Conservation (phyloP, 2,888 invertebrate genomes). For the Hemicrepidius hirtus region DNA sequence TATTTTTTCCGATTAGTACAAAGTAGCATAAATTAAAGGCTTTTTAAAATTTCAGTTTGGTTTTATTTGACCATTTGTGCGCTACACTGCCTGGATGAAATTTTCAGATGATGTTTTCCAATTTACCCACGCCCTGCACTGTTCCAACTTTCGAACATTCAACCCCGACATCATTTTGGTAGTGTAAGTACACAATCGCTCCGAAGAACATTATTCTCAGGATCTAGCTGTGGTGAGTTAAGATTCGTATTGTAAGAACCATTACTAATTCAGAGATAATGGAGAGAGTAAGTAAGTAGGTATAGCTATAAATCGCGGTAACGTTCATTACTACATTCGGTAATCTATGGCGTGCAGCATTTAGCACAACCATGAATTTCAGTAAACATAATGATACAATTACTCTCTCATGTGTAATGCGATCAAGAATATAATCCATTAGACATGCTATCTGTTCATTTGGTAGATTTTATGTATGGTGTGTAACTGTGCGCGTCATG, state of each 20-base stretch:
- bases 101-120: no score
- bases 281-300: conserved; percentile 44
- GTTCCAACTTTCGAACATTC: not conserved
- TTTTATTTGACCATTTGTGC: no score
- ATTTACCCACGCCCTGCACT: no score
- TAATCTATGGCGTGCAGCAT: conserved; percentile 42
- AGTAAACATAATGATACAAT: conserved; percentile 41
- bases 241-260: conserved; percentile 25
- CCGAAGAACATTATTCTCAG: conserved; percentile 1
- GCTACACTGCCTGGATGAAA: no score
- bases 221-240: conserved; percentile 21
- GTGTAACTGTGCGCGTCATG: conserved; percentile 18
- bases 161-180: not conserved
- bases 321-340: conserved; percentile 44
- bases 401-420: conserved; percentile 50
- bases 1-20: no score
- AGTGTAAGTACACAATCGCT: not conserved
- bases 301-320: conserved; percentile 42
- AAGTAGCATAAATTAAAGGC: no score
- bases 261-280: conserved; percentile 39
- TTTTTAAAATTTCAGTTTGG: no score
- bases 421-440: conserved; percentile 50
- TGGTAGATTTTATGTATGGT: conserved; percentile 43
- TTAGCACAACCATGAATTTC: conserved; percentile 47
- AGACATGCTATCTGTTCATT: conserved; percentile 53